Base-by-base conservation (phyloP, 2,113 vertebrate genomes). In the Etheostoma spectabile region DNA sequence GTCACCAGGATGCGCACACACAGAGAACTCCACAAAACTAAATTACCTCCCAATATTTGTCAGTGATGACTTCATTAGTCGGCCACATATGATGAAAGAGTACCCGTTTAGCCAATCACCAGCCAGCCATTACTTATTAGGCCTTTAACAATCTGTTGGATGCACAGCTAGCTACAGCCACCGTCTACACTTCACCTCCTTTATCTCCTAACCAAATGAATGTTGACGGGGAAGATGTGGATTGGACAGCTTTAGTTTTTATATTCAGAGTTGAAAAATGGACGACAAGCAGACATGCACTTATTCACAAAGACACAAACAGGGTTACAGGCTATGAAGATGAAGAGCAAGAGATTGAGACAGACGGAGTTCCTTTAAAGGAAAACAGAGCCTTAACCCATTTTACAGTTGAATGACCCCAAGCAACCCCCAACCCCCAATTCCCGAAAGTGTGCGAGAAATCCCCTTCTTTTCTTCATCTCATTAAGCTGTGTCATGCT, bases 331-430 rank as follows among this genome's bases (percentile, higher is more conserved):
- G 73, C 59, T 71, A 21, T 53, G 72, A 30, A 30, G 33, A 51
- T 2, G 10, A 71, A 19, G 56, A 33, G 52, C 69, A 38, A n/a
- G 48, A 85, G 74, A 85, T 22, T 46, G 53, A 68, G 35, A 46
- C 24, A 72, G 68, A 82, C 88, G 67, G 73, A 19, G 68, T 19
- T 71, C 62, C 78, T 80, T 82, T 69, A 42, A 86, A 86, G 70
- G 60, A 84, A 90, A 87, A 87, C 80, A 90, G 63, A 79, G 69
- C 80, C 78, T 73, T 76, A 80, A 85, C 86, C 82, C 78, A 90
- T 88, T 92, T 92, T 84, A 91, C 88, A 93, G 90, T 76, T 90
- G 88, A 90, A 59, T 69, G 63, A 84, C 73, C 74, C 55, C 2
- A 65, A 73, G 73, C 75, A 60, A 90, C 82, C 88, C 74, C 66